Evolutionary conservation across 2,888 invertebrate species (phyloP).

Genomic region (Drosophila affinis): DNA sequence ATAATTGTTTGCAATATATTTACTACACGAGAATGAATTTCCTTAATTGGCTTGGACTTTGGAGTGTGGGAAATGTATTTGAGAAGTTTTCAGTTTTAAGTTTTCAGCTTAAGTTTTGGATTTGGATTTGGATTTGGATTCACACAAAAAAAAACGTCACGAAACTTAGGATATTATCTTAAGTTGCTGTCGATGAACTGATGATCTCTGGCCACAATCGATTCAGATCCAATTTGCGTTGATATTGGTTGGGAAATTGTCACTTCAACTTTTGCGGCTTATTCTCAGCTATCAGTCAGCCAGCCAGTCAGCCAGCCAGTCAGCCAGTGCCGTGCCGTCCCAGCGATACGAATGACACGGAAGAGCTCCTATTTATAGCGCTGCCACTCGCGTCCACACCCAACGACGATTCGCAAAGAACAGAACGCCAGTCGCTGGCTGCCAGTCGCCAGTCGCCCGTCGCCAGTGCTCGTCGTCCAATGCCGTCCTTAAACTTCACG

Average conservation of each 20-base stretch:
- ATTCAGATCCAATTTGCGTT: constrained; percentile 37
- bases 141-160: constrained; percentile 1
- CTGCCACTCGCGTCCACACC: constrained; percentile 53
- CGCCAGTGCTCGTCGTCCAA: constrained; percentile 32
- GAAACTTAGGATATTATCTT: constrained; percentile 14
- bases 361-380: constrained; percentile 5
- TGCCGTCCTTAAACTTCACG: constrained; percentile 67
- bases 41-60: constrained; percentile 45
- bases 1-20: constrained; percentile 59
- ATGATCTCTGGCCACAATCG: constrained; percentile 36
- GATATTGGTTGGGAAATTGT: constrained; percentile 44
- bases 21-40: constrained; percentile 42
- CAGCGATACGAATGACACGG: constrained; percentile 21
- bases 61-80: constrained; percentile 11
- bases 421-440: constrained; percentile 45
- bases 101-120: constrained; percentile 1
- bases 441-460: constrained; percentile 18
- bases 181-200: constrained; percentile 4
- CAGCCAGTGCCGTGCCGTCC: too few species aligned
- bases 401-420: constrained; percentile 57
- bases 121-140: constrained; percentile 13
- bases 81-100: constrained; percentile 21
- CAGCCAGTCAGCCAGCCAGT: neutral
- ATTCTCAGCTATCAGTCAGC: constrained; percentile 28
- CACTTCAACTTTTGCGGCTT: constrained; percentile 44